These are phyloP conservation scores for Synanthedon vespiformis DNA, from an alignment of 2,888 invertebrate species.

Conservation along the genomic window DNA sequence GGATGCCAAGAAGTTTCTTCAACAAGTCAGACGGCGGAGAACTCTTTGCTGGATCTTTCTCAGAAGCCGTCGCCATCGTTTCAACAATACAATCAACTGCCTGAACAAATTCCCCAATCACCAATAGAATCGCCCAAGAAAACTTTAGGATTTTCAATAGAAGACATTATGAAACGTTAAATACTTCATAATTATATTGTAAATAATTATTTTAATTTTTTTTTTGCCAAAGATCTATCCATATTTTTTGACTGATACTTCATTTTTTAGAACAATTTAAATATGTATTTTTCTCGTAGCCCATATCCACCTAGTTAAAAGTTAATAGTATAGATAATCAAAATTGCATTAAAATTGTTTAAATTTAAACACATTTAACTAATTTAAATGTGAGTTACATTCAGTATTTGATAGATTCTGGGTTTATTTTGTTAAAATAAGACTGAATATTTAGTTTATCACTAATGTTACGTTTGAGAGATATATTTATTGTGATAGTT, in stretches of 20 bases:
- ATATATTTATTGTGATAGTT: slow-evolving; percentile 65
- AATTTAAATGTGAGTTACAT: no score
- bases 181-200: not conserved
- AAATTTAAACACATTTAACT: no score
- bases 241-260: not conserved
- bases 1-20: slow-evolving; percentile 67
- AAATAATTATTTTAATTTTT: slow-evolving; percentile 13
- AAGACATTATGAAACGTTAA: slow-evolving; percentile 87
- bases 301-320: slow-evolving; percentile 16
- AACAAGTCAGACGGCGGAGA: slow-evolving; percentile 57
- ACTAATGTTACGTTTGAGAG: slow-evolving; percentile 58
- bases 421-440: slow-evolving; percentile 13
- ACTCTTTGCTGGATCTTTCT: slow-evolving; percentile 68
- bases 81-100: slow-evolving; percentile 31
- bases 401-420: no score
- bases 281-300: not conserved
- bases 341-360: no score
- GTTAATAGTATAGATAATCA: slow-evolving; percentile 8
- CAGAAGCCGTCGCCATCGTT: slow-evolving; percentile 57
- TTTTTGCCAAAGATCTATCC: slow-evolving; percentile 30
- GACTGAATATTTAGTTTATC: slow-evolving; percentile 52
- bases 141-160: slow-evolving; percentile 84
- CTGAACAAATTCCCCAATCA: slow-evolving; percentile 28
- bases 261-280: slow-evolving; percentile 8
- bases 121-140: slow-evolving; percentile 52